Evolutionary conservation across 2,888 invertebrate species (phyloP), one percentile per base, ranked within the genome.

Genomic region (Zele albiditarsus): DNA sequence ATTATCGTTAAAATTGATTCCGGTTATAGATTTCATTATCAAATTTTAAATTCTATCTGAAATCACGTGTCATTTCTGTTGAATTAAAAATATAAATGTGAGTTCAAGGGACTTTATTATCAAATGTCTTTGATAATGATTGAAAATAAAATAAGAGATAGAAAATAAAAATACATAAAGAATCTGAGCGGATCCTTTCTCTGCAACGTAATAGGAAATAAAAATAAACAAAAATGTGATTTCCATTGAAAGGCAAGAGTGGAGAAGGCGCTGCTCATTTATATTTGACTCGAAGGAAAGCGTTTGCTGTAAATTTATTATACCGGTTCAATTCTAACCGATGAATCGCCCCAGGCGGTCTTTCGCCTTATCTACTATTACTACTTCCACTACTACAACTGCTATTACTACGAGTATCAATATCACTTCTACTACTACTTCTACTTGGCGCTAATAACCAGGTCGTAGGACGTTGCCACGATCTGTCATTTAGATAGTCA

Each of bases 321-420:
- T 86, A 87, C 86, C 84, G 85, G 87, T 85, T 87, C 84, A 86
- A 85, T 86, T 85, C 85, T 75, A 86, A 82, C 84, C 81, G 82
- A 79, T 78, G 70, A 75, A 79, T 78, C 76, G 81, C 83, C 80
- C 76, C 77, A 77, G 76, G 80, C 79, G 75, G 65, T 80, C 80
- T 81, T 81, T 76, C 77, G 68, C 79, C 69, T 74, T 60, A 60
- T 60, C 25, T n/a, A 14, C 14, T 60, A 25, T 27, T 27, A 12
- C 28, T 16, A 27, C 25, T 58, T 27, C 27, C 12, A 10, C 28
- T 5, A 28, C 14, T 27, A 25, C 57, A 6, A 57, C 57, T 57
- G 16, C 23, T 25, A 53, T 8, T n/a, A 53, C 20, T 12, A 57
- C 57, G 23, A 46, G n/a, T n/a, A 46, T n/a, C 3, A 46, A 16